Conservation (phyloP, 1,140 invertebrate species). For the Calycopis cecrops region DNA sequence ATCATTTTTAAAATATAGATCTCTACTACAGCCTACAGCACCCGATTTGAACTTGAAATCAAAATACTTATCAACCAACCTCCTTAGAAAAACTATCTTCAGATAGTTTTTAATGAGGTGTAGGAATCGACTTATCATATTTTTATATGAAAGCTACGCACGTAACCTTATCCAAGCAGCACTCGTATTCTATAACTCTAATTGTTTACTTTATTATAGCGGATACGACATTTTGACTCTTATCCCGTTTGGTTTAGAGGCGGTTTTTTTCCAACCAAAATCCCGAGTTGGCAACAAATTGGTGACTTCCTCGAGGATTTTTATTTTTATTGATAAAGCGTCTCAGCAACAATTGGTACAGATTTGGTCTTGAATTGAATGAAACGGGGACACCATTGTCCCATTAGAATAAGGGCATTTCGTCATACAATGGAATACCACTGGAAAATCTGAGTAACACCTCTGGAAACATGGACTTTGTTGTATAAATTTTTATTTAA, state of each 20-base stretch:
- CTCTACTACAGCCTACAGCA: no score
- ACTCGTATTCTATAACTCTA: constrained; percentile 20
- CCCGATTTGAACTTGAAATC: no score
- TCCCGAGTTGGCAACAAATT: constrained; percentile 42
- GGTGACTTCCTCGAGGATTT: constrained; percentile 63
- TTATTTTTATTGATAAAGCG: constrained; percentile 69
- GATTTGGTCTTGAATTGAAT: constrained; percentile 57
- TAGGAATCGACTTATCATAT: constrained; percentile 1
- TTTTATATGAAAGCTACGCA: not conserved
- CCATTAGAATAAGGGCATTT: constrained; percentile 8
- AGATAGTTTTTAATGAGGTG: not conserved
- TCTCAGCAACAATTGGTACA: constrained; percentile 56
- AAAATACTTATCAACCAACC: no score
- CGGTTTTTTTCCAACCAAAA: constrained; percentile 13
- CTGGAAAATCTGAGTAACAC: no score
- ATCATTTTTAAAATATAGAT: no score
- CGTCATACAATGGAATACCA: not conserved
- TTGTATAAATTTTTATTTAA: no score
- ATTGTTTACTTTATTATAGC: constrained; percentile 12
- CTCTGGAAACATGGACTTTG: no score
- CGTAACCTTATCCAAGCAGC: constrained; percentile 6
- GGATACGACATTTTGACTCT: not conserved
- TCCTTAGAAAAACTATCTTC: no score
- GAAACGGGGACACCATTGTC: constrained; percentile 8
- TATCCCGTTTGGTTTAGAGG: constrained; percentile 16